Evolutionary conservation across 2,797 vertebrate genomes (phyloP), one percentile per base, ranked within the genome.

Genomic region (Hylomyscus alleni): DNA sequence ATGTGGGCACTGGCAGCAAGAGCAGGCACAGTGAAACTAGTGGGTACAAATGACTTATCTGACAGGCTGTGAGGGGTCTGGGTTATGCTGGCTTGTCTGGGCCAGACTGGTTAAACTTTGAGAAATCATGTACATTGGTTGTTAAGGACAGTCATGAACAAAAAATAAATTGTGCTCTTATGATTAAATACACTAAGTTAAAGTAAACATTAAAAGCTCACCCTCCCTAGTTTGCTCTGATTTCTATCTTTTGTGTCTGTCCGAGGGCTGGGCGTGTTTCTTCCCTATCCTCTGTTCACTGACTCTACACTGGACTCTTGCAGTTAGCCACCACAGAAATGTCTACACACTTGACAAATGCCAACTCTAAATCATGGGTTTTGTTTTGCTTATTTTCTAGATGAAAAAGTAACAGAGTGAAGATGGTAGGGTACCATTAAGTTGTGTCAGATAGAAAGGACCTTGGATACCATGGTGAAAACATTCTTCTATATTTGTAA

Each of bases 341-440:
- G 75, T 85, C 84, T 73, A 91, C 1, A 24, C 86, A 93, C 82
- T 17, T 76, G 81, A 47, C 73, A 95, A 80, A 89, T 87, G 88
- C 75, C 60, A 87, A 26, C 8, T 91, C n/a, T 47, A 89, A 67
- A 84, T 80, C 10, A 60, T 54, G 91, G 75, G 60, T 69, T 92
- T 95, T 77, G 60, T 90, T 95, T 87, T 73, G 9, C 54, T 78
- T 44, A 76, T 93, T 93, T 26, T 94, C n/a, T 92, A 90, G 52
- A 82, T 82, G 50, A 89, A 47, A 93, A 84, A 75, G 10, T 86
- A 20, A 60, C 34, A 78, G 82, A 92, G 34, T 92, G 67, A 91
- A 94, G 58, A 85, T 90, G 60, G 20, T 44, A 72, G 37, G 89
- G 47, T 91, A 56, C 34, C 88, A 47, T 77, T 75, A 62, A 44